Evolutionary conservation across 2,113 vertebrate species (phyloP).

Genomic region (Melozone crissalis): DNA sequence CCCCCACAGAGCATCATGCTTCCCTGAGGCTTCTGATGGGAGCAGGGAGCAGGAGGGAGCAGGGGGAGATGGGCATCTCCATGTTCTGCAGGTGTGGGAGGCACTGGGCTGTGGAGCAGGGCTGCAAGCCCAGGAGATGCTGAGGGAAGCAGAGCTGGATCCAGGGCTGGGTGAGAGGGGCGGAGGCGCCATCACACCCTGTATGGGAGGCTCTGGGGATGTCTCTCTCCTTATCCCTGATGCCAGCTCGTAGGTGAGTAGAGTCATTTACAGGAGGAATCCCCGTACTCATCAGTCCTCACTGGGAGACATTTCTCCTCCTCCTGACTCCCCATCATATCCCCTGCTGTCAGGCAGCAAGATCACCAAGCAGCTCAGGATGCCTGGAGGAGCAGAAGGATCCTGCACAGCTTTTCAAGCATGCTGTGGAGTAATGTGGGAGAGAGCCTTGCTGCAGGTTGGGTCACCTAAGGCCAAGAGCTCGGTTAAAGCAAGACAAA

Average conservation of each 20-base stretch:
- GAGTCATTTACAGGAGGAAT: not conserved
- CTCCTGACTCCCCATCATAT: not conserved
- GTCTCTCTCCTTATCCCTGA: not conserved
- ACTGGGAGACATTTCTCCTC: not conserved
- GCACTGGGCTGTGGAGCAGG: not conserved
- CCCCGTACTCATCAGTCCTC: not conserved
- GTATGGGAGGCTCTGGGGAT: accelerated
- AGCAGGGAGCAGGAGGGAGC: not conserved
- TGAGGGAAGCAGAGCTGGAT: not conserved
- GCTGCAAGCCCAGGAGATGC: not conserved
- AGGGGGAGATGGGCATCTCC: not conserved
- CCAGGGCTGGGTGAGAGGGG: not conserved
- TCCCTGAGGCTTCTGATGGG: not conserved
- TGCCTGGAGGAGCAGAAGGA: not conserved
- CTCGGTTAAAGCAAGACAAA: not conserved
- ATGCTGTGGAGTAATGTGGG: not conserved
- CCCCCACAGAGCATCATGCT: not conserved
- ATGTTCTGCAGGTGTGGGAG: not conserved
- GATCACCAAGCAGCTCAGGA: not conserved
- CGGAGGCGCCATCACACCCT: not conserved
- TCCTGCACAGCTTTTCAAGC: not conserved
- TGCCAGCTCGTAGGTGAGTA: not conserved
- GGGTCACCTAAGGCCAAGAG: not conserved
- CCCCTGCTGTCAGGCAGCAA: not conserved
- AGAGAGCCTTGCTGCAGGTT: not conserved